Evolutionary conservation across 1,140 invertebrate genomes (phyloP).

Genomic region (Psilanteris sp.): DNA sequence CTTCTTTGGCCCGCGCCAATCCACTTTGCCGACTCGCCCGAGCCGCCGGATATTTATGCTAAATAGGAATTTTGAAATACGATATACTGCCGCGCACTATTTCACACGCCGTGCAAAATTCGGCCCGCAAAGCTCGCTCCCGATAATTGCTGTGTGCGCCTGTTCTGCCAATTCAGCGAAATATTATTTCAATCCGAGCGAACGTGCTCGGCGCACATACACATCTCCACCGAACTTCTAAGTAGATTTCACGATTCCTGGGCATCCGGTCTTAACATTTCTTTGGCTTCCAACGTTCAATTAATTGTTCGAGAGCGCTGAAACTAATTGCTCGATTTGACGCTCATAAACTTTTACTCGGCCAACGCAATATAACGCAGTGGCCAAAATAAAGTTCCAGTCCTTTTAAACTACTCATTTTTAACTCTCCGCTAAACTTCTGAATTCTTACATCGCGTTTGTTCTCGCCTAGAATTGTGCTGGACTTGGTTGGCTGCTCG

Average conservation of each 20-base stretch:
- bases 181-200: conserved; percentile 34
- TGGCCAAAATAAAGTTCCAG: not conserved
- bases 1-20: conserved; percentile 43
- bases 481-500: too few relatives aligned
- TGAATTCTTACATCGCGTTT: too few relatives aligned
- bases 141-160: conserved; percentile 48
- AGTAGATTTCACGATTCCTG: conserved; percentile 27
- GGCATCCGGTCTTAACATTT: not conserved
- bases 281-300: conserved; percentile 7
- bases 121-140: conserved; percentile 35
- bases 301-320: conserved; percentile 22
- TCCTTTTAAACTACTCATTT: too few relatives aligned
- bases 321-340: conserved; percentile 13
- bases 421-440: too few relatives aligned
- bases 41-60: conserved; percentile 73
- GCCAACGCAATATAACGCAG: not conserved
- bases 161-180: conserved; percentile 44
- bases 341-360: not conserved
- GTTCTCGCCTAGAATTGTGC: too few relatives aligned
- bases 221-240: conserved; percentile 28
- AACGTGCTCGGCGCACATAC: conserved; percentile 13
- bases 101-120: conserved; percentile 46
- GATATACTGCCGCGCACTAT: conserved; percentile 64
- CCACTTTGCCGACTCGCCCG: conserved; percentile 59
- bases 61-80: conserved; percentile 76